Evolutionary conservation across 2,888 invertebrate genomes (phyloP), one percentile per base, ranked within the genome.

Genomic region (Meloe dianella): DNA sequence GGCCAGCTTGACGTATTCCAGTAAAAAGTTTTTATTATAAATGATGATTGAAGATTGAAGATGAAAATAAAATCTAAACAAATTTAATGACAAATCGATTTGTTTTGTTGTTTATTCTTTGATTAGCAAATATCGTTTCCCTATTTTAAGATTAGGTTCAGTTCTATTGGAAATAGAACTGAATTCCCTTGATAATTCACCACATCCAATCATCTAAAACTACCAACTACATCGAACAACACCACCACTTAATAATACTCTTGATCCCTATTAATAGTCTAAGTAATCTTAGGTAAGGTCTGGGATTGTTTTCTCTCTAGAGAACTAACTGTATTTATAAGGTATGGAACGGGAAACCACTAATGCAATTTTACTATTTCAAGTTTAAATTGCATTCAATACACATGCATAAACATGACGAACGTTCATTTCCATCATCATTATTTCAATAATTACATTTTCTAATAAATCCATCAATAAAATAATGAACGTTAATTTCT

Each of bases 231-330:
- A 41, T 20, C 47, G 1, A 14, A 7, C 35, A 20, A 20, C 20
- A 20, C 20, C 10, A 47, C 9, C 20, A 47, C 47, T 47, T 47
- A 47, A 47, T 47, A 47, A 47, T 47, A 47, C 47, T 20, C 47
- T 20, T 47, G 47, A 47, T 20, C 47, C 64, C 67, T 68, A 68
- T 68, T 68, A 68, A 65, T 68, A 68, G 67, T 65, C 20, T 58
- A 56, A 57, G 57, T 64, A 68, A 66, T 66, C 60, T 66, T 60
- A 68, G 59, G 67, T 61, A 59, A 56, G 59, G 59, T 63, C 54
- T 57, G 64, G n/a, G 65, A 68, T 62, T 65, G 67, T 68, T 64
- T 68, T 68, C 67, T 59, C 57, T 22, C 12, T 64, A 56, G 67
- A 41, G 30, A 41, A 58, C 47, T 41, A 17, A n/a, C 20, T 47